Conservation (phyloP, 2,113 vertebrate species). For the Eleginops maclovinus region DNA sequence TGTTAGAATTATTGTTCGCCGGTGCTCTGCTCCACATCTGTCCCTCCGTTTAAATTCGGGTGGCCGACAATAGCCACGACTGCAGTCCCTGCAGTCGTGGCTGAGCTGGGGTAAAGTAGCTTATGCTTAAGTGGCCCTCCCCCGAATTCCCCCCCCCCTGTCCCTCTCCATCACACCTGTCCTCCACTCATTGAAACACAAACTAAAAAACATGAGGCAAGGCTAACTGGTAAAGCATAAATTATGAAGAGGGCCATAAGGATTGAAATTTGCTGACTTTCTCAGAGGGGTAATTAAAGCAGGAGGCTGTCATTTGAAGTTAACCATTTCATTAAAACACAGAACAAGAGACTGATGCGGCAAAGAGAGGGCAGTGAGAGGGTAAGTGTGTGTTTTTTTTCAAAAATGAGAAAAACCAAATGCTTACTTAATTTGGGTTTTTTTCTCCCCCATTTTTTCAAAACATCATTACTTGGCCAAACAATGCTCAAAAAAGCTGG, state of each 20-base stretch:
- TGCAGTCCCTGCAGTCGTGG: constrained; percentile 40
- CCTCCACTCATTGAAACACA: constrained; percentile 38
- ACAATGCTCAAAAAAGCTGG: too few relatives aligned
- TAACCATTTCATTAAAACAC: constrained; percentile 61
- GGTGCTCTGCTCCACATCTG: constrained; percentile 55
- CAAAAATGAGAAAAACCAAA: too few relatives aligned
- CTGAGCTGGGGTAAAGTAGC: constrained; percentile 34
- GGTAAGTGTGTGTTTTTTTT: background rate
- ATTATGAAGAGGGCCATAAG: constrained; percentile 56
- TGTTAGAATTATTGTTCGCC: constrained; percentile 67
- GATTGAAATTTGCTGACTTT: constrained; percentile 51
- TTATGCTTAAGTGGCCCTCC: constrained; percentile 14
- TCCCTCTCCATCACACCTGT: background rate
- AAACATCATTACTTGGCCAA: too few relatives aligned
- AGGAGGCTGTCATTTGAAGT: constrained; percentile 41
- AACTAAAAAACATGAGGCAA: constrained; percentile 34
- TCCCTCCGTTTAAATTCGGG: constrained; percentile 42
- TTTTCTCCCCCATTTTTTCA: too few relatives aligned
- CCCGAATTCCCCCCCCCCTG: too few relatives aligned
- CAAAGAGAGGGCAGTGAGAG: background rate
- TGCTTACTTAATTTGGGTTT: too few relatives aligned
- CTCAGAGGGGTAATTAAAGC: constrained; percentile 61
- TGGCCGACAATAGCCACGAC: constrained; percentile 39
- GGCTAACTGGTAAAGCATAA: constrained; percentile 58
- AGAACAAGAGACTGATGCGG: constrained; percentile 11